These are phyloP conservation scores for Meda fulgida DNA, from an alignment of 2,797 vertebrate species.

Conservation along the genomic window DNA sequence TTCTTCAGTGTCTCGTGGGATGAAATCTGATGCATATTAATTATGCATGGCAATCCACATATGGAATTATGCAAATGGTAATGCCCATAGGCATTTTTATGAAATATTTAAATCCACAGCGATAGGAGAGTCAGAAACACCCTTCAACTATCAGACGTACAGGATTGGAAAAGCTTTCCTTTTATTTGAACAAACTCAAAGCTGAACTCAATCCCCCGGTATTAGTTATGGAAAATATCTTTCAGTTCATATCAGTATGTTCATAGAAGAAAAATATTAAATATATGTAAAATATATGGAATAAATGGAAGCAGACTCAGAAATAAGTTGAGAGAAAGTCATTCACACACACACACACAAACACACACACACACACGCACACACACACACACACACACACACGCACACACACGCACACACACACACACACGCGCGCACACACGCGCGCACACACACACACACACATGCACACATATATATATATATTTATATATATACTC, in stretches of 20 bases:
- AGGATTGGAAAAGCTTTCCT: not conserved
- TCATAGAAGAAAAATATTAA: not conserved
- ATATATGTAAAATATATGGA: no score
- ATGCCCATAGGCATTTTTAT: not conserved
- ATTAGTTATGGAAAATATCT: not conserved
- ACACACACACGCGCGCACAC: no score
- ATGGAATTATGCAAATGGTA: slow-evolving; percentile 46
- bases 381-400: no score
- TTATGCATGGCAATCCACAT: slow-evolving; percentile 47
- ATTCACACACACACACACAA: no score
- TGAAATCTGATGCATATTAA: slow-evolving; percentile 23
- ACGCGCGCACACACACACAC: no score
- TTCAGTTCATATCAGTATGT: not conserved
- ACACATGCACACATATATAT: no score
- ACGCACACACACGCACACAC: no score
- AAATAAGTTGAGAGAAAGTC: not conserved
- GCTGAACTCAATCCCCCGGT: not conserved
- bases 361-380: no score
- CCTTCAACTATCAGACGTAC: not conserved
- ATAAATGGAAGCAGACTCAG: not conserved
- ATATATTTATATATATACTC: no score
- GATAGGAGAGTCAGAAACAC: not conserved
- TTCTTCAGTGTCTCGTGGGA: not conserved
- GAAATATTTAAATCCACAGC: not conserved
- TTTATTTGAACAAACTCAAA: not conserved